Percentiles rank a stretch among this genome's conserved stretches.
These are phyloP conservation scores for Yoshiicerus persimilis DNA, from an alignment of 1,140 invertebrate genomes.

Conservation along the genomic window DNA sequence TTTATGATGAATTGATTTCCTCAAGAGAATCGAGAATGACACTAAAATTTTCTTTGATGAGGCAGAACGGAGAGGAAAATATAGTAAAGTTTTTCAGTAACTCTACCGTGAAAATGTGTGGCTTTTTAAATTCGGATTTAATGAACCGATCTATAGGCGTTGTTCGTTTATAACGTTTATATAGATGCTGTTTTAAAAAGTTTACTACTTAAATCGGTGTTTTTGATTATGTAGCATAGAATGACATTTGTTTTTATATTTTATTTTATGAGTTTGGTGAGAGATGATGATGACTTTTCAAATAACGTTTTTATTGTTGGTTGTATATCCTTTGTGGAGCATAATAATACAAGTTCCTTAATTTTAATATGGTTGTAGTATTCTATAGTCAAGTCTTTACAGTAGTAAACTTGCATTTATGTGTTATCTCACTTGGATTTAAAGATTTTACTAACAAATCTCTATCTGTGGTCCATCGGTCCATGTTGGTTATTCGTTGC, in stretches of 20 bases:
- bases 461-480: background rate
- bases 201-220: background rate
- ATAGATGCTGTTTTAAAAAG: no score
- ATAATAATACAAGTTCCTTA: no score
- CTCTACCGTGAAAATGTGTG: no score
- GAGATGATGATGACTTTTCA: background rate
- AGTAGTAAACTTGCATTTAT: background rate
- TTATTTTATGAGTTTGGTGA: background rate
- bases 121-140: no score
- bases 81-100: background rate
- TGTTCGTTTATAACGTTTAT: no score
- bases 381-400: no score
- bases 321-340: background rate
- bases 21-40: background rate
- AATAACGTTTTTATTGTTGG: background rate
- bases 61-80: background rate
- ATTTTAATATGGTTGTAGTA: no score
- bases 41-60: background rate
- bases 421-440: background rate
- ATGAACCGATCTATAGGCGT: no score
- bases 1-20: constrained; percentile 25
- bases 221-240: background rate
- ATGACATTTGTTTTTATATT: background rate
- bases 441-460: background rate
- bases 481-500: background rate